These are phyloP conservation scores for Hyppa rectilinea DNA, from an alignment of 2,888 invertebrate species.

Conservation along the genomic window DNA sequence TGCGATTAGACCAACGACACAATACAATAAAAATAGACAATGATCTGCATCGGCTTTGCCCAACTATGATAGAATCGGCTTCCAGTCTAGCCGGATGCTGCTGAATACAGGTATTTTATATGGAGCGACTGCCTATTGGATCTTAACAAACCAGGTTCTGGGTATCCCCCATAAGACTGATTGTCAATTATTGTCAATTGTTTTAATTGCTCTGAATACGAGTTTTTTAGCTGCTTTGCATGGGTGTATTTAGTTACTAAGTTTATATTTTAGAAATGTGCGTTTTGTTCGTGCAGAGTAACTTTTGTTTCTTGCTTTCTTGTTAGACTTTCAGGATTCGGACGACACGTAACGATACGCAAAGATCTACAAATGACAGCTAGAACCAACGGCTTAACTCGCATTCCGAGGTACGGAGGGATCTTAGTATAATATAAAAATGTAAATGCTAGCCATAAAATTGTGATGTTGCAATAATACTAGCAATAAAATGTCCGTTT, in stretches of 20 bases:
- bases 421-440: not conserved
- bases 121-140: too few relatives aligned
- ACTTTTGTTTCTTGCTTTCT: too few relatives aligned
- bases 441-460: not conserved
- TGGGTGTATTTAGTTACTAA: too few relatives aligned
- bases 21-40: not conserved
- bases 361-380: not conserved
- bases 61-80: not conserved
- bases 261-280: too few relatives aligned
- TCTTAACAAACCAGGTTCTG: too few relatives aligned
- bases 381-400: not conserved
- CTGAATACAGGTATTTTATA: too few relatives aligned
- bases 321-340: not conserved
- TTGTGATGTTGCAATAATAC: not conserved
- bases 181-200: too few relatives aligned
- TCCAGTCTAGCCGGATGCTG: too few relatives aligned
- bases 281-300: too few relatives aligned
- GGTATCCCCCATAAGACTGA: not conserved
- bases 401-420: not conserved
- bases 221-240: too few relatives aligned
- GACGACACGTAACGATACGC: not conserved
- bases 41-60: not conserved
- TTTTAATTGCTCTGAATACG: too few relatives aligned
- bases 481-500: not conserved
- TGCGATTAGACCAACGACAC: not conserved